A percentile compares a stretch with the other conserved stretches of the same genome.
Conservation (phyloP, 2,888 invertebrate species). For the Torymus texanus region DNA sequence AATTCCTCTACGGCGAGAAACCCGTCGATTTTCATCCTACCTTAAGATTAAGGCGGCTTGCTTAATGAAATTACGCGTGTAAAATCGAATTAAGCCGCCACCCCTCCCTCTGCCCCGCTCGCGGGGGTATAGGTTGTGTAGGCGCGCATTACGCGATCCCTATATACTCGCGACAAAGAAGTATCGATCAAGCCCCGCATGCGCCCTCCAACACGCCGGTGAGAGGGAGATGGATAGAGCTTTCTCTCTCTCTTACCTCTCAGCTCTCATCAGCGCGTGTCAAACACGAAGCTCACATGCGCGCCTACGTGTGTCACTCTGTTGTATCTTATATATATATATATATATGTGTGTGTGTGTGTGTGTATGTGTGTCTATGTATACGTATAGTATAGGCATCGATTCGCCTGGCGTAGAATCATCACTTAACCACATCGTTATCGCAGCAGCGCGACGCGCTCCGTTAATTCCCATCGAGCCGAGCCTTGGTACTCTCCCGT, state of each 20-base stretch:
- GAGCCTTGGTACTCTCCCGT: neutral
- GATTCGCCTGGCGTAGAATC: slow-evolving; percentile 5
- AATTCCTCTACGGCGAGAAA: slow-evolving; percentile 18
- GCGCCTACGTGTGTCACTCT: no score
- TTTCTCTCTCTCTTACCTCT: no score
- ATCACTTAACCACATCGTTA: slow-evolving; percentile 50
- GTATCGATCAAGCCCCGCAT: slow-evolving; percentile 45
- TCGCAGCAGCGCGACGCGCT: slow-evolving; percentile 12
- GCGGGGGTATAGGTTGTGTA: no score
- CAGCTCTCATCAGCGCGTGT: slow-evolving; percentile 18
- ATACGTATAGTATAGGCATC: no score
- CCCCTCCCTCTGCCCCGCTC: neutral
- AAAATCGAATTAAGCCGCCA: slow-evolving; percentile 46
- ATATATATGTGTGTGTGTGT: neutral
- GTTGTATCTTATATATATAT: no score
- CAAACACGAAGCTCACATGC: no score
- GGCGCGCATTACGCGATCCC: no score
- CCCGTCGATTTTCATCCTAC: slow-evolving; percentile 32
- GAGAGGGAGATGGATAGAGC: neutral
- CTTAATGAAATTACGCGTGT: slow-evolving; percentile 47
- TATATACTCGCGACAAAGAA: slow-evolving; percentile 25
- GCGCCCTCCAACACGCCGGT: neutral
- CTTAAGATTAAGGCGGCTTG: slow-evolving; percentile 38
- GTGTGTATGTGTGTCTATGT: neutral
- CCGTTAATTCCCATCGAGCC: slow-evolving; percentile 12